These are phyloP conservation scores for Strix aluco DNA, from an alignment of 2,113 vertebrate species.

Conservation along the genomic window DNA sequence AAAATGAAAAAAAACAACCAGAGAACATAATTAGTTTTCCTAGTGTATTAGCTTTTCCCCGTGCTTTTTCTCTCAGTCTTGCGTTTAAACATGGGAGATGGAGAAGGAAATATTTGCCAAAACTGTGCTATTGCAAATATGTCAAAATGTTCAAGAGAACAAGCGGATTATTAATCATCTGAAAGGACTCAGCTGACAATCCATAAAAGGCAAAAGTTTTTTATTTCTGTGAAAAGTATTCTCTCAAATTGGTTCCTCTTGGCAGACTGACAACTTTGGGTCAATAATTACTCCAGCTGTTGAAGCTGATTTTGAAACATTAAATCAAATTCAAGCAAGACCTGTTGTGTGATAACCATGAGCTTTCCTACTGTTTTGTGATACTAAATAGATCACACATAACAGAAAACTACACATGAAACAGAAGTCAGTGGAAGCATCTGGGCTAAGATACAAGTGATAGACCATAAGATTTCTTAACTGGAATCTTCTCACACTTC, in stretches of 20 bases:
- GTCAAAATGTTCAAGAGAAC: neutral
- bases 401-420: neutral
- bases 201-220: neutral
- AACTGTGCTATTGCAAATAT: neutral
- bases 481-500: neutral
- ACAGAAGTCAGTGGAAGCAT: neutral
- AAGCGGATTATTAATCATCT: neutral
- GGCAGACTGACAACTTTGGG: neutral
- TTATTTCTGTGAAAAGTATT: neutral
- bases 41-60: neutral
- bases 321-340: neutral
- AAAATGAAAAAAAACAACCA: neutral
- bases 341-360: neutral
- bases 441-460: neutral
- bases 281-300: neutral
- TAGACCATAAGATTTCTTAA: neutral
- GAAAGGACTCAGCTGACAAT: neutral
- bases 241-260: neutral
- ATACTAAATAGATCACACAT: neutral
- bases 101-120: conserved; percentile 23
- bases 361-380: neutral
- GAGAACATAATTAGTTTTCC: neutral
- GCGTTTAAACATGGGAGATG: neutral
- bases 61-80: neutral
- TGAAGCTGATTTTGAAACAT: conserved; percentile 22